Conservation (phyloP, 2,888 invertebrate genomes). For the Clivina fossor region DNA sequence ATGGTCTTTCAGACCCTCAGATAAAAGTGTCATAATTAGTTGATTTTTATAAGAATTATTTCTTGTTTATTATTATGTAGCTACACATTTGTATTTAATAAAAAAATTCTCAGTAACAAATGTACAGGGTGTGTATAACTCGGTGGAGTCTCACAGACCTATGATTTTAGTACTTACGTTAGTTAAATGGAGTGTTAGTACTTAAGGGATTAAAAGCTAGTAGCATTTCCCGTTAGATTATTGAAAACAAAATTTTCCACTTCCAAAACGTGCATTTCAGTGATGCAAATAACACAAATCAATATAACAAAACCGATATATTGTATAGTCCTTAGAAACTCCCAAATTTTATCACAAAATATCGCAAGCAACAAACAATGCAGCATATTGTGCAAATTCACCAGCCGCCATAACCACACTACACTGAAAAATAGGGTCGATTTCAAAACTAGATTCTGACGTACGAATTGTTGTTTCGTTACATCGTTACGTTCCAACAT, state of each 20-base stretch:
- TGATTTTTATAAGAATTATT: no score
- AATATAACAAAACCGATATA: constrained; percentile 72
- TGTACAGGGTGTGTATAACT: constrained; percentile 36
- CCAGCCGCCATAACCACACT: constrained; percentile 73
- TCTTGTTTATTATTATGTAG: no score
- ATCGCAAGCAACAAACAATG: constrained; percentile 75
- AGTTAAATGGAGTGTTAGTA: no score
- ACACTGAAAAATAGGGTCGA: constrained; percentile 75
- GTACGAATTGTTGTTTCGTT: constrained; percentile 56
- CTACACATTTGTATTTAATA: constrained; percentile 11
- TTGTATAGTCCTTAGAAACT: constrained; percentile 70
- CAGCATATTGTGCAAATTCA: constrained; percentile 76
- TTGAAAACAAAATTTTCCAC: constrained; percentile 60
- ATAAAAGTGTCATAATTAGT: no score
- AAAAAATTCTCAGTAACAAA: constrained; percentile 32
- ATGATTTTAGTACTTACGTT: no score
- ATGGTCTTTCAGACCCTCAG: no score
- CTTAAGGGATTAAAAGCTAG: constrained; percentile 40
- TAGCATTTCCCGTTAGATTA: constrained; percentile 51
- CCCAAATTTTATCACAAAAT: constrained; percentile 81
- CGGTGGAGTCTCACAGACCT: constrained; percentile 20
- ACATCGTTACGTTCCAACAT: constrained; percentile 67
- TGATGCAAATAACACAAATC: constrained; percentile 65
- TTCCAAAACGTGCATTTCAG: constrained; percentile 71
- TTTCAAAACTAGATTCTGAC: constrained; percentile 64